Percentiles rank a stretch among this genome's conserved stretches.
phyloP scores from a whole-genome alignment of 2,113 vertebrate species.

The Chiloscyllium plagiosum region DNA sequence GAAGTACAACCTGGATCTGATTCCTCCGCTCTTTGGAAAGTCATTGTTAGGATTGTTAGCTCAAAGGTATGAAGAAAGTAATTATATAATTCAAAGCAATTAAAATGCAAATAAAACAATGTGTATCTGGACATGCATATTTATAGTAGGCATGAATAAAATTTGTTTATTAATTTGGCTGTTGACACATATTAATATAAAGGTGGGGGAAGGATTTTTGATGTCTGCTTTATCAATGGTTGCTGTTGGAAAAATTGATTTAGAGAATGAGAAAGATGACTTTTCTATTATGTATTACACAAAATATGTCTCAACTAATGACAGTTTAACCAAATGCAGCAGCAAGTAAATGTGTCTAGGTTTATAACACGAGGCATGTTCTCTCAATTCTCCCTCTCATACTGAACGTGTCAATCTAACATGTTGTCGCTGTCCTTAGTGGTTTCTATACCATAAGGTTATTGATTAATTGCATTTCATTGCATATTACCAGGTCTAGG shows the following conservation, averaged over 20 bases:
- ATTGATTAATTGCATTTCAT: no score
- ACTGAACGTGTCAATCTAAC: no score
- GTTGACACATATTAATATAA: not conserved
- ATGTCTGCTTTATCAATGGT: not conserved
- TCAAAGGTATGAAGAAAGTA: constrained; percentile 76
- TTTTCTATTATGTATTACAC: not conserved
- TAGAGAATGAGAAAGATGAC: not conserved
- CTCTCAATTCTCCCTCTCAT: no score
- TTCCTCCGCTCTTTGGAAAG: constrained; percentile 87
- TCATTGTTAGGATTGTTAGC: constrained; percentile 82
- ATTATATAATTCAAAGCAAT: not conserved
- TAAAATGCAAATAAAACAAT: not conserved
- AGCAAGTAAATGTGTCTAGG: not conserved
- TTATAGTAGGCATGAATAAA: not conserved
- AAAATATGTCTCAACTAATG: not conserved
- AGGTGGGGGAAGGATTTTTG: not conserved
- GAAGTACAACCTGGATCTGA: constrained; percentile 94
- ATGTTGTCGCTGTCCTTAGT: no score
- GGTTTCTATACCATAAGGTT: no score
- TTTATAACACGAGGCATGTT: no score
- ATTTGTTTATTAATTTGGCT: not conserved
- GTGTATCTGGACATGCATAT: not conserved
- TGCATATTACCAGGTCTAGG: no score
- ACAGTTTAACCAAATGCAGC: not conserved
- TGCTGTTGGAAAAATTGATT: not conserved